Conservation (phyloP, 2,888 invertebrate species). For the Clivina fossor region DNA sequence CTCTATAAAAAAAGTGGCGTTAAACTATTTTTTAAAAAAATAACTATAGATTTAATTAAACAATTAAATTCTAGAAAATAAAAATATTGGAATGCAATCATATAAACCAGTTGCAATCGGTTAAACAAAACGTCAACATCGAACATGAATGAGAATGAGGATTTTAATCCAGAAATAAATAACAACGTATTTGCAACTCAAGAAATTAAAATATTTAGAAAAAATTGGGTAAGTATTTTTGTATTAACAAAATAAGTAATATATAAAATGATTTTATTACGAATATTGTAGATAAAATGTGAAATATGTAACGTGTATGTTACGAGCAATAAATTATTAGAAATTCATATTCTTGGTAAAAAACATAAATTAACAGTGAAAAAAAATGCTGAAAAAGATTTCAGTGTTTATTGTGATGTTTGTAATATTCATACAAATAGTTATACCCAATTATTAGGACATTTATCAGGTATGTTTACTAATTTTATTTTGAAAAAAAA, state of each 20-base stretch:
- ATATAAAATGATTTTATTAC: constrained; percentile 1
- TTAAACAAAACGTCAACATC: no score
- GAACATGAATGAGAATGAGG: no score
- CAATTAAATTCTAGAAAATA: no score
- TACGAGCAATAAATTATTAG: constrained; percentile 50
- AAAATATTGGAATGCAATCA: no score
- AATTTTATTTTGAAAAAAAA: neutral
- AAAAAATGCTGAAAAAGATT: constrained; percentile 33
- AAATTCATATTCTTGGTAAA: constrained; percentile 50
- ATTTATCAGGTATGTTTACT: constrained; percentile 48
- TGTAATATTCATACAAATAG: constrained; percentile 51
- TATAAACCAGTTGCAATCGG: no score
- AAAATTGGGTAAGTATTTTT: neutral
- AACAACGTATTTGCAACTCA: neutral
- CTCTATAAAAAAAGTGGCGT: no score
- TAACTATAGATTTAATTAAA: no score
- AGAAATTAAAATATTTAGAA: neutral
- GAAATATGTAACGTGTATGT: constrained; percentile 51
- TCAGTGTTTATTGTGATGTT: constrained; percentile 48
- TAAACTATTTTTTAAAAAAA: no score
- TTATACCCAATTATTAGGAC: constrained; percentile 51
- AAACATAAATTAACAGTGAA: constrained; percentile 51
- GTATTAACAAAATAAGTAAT: neutral
- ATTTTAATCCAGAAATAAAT: neutral
- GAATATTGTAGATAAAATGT: constrained; percentile 39